These are phyloP conservation scores for Drosophila malerkotliana DNA, from an alignment of 1,140 invertebrate species.

Conservation along the genomic window DNA sequence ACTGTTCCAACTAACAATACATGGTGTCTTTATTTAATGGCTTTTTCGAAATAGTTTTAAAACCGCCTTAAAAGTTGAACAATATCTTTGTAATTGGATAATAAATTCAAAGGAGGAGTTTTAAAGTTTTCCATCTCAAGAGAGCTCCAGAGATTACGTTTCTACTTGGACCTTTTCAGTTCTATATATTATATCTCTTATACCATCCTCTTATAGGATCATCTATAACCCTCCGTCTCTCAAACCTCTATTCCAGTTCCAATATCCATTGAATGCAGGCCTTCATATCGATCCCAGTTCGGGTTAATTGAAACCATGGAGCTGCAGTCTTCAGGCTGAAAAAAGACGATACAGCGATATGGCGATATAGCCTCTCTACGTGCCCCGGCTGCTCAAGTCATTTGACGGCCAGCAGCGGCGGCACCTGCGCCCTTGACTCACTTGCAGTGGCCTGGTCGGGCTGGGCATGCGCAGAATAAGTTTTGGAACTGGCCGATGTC, in stretches of 20 bases:
- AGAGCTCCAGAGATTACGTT: no score
- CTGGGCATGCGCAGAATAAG: constrained; percentile 66
- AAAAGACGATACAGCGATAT: constrained; percentile 31
- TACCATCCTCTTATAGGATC: no score
- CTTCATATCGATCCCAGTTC: not conserved
- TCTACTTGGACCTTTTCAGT: no score
- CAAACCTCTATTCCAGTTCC: no score
- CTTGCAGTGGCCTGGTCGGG: constrained; percentile 48
- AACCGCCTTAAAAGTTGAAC: not conserved
- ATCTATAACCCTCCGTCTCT: no score
- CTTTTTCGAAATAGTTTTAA: not conserved
- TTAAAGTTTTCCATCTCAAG: no score
- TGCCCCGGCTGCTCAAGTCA: constrained; percentile 49
- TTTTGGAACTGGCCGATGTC: constrained; percentile 15
- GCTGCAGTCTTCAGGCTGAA: not conserved
- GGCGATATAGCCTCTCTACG: constrained; percentile 37
- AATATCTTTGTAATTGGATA: not conserved
- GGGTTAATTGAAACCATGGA: not conserved
- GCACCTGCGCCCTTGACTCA: constrained; percentile 73
- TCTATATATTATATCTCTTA: no score
- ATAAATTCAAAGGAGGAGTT: no score
- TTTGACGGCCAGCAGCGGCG: constrained; percentile 51
- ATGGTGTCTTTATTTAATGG: not conserved
- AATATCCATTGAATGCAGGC: not conserved
- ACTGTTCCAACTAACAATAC: not conserved